Percentiles rank a stretch among this genome's conserved stretches.
Conservation (phyloP, 2,113 vertebrate species). For the Puffinus mauretanicus region DNA sequence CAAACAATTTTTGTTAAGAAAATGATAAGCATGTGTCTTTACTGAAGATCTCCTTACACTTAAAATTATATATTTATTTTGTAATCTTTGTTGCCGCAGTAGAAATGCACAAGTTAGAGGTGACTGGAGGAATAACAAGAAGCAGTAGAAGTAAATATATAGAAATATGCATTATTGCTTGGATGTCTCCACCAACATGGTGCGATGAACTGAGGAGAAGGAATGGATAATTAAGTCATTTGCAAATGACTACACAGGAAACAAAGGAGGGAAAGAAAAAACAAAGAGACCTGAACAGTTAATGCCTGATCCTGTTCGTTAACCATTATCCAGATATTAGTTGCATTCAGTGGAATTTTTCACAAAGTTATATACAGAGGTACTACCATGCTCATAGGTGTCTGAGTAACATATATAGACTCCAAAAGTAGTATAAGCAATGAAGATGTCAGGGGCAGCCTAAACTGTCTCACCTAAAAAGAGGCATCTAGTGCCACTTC, state of each 20-base stretch:
- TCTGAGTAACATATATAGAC: not conserved
- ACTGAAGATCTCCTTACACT: not conserved
- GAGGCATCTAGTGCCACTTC: not conserved
- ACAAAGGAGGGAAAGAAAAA: not conserved
- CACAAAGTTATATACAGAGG: not conserved
- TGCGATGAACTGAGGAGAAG: not conserved
- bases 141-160: not conserved
- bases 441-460: not conserved
- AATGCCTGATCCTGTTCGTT: not conserved
- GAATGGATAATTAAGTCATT: not conserved
- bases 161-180: not conserved
- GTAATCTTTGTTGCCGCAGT: not conserved
- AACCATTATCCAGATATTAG: not conserved
- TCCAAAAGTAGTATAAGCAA: not conserved
- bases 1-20: not conserved
- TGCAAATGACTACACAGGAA: not conserved
- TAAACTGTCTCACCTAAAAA: not conserved
- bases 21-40: not conserved
- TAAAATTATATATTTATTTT: not conserved
- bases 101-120: not conserved
- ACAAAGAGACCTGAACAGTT: not conserved
- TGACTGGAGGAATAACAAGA: not conserved
- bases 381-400: not conserved
- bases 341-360: not conserved
- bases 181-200: not conserved